phyloP scores from a whole-genome alignment of 2,888 invertebrate species.

The Eristalinus sepulchralis region DNA sequence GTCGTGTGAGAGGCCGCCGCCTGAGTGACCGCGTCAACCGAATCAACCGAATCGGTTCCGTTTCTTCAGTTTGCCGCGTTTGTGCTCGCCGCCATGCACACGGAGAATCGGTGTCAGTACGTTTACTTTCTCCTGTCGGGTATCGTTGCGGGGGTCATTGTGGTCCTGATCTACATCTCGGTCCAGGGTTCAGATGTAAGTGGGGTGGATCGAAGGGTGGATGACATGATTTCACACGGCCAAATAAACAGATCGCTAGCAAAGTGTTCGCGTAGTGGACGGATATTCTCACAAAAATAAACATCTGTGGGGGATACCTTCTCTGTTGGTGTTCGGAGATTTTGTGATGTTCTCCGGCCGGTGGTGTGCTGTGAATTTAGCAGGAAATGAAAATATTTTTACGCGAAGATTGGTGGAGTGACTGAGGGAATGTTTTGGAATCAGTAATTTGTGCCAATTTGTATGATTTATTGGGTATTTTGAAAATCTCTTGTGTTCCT shows the following conservation, averaged over 20 bases:
- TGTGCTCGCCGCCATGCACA: conserved; percentile 30
- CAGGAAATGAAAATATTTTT: not conserved
- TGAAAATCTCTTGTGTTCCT: too few species aligned
- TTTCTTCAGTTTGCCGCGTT: not conserved
- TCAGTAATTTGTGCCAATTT: not conserved
- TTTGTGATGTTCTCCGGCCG: not conserved
- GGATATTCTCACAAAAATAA: not conserved
- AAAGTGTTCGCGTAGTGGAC: not conserved
- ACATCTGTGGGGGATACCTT: not conserved
- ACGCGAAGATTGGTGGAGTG: not conserved
- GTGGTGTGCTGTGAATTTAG: not conserved
- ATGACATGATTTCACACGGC: not conserved
- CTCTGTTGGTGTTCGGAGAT: not conserved
- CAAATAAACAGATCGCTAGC: conserved; percentile 4
- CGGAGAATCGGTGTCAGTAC: conserved; percentile 77
- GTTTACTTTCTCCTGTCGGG: conserved; percentile 78
- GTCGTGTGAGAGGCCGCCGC: conserved; percentile 17
- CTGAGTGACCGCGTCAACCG: not conserved
- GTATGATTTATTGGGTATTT: too few species aligned
- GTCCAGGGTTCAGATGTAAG: conserved; percentile 74
- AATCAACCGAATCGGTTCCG: not conserved
- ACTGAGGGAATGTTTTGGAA: not conserved
- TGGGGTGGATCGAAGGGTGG: conserved; percentile 27
- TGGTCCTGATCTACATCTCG: conserved; percentile 77
- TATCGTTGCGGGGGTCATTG: conserved; percentile 76